These are phyloP conservation scores for Plusia festucae DNA, from an alignment of 2,888 invertebrate species.

Conservation along the genomic window DNA sequence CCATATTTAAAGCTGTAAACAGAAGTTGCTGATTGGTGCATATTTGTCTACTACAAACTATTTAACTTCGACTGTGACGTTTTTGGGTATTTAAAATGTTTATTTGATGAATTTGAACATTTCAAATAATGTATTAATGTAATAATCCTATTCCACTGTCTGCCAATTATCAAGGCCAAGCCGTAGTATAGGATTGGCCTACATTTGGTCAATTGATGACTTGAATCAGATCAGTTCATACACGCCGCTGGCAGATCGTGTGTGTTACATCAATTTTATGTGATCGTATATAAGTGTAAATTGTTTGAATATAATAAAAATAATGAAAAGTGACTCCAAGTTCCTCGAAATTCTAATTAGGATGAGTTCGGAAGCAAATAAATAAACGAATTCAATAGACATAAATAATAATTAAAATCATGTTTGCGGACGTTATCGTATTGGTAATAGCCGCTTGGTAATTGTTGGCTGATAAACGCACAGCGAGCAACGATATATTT, in stretches of 20 bases:
- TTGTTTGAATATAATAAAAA: not conserved
- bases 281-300: not conserved
- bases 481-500: constrained; percentile 62
- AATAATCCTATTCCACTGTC: not conserved
- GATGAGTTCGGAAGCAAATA: constrained; percentile 20
- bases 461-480: constrained; percentile 69
- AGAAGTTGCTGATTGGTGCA: not conserved
- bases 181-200: constrained; percentile 23
- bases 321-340: not conserved
- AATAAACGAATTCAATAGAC: constrained; percentile 33
- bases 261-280: constrained; percentile 10
- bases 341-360: constrained; percentile 18
- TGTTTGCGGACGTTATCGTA: constrained; percentile 56
- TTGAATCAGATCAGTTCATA: constrained; percentile 28
- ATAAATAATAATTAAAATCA: constrained; percentile 44
- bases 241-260: constrained; percentile 17
- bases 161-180: not conserved
- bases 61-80: not conserved
- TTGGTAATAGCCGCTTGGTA: constrained; percentile 59
- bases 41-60: constrained; percentile 6
- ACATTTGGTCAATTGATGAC: constrained; percentile 20
- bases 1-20: constrained; percentile 44
- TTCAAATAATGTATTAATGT: not conserved
- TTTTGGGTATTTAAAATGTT: not conserved
- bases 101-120: not conserved